Conservation (phyloP, 2,888 invertebrate species). For the Drosophila macrospina region DNA sequence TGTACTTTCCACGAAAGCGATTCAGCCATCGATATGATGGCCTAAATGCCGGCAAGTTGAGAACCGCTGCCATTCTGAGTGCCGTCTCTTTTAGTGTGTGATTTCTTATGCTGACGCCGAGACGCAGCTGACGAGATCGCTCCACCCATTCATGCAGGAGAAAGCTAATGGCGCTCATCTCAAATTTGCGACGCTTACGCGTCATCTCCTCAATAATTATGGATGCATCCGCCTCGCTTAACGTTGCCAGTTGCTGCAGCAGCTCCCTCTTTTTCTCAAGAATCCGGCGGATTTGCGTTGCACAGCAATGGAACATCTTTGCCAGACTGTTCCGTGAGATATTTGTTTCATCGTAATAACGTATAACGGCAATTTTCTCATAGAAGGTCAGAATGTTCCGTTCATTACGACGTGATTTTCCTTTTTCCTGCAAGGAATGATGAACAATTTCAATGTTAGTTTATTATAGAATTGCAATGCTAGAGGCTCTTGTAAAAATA, state of each 20-base stretch:
- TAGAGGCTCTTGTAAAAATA: no score
- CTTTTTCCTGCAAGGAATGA: conserved; percentile 44
- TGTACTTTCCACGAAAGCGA: conserved; percentile 83
- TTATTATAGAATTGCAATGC: no score
- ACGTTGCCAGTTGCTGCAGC: conserved; percentile 78
- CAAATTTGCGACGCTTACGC: conserved; percentile 83
- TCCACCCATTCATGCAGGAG: conserved; percentile 84
- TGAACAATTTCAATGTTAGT: neutral
- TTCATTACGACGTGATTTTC: conserved; percentile 79
- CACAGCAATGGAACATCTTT: conserved; percentile 84
- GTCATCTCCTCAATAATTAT: conserved; percentile 84
- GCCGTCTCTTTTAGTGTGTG: conserved; percentile 82
- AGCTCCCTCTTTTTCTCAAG: conserved; percentile 82
- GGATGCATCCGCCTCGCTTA: conserved; percentile 83
- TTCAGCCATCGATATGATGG: conserved; percentile 83
- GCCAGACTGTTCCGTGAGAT: conserved; percentile 83
- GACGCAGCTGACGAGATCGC: conserved; percentile 77
- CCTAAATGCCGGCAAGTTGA: conserved; percentile 81
- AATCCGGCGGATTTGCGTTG: conserved; percentile 84
- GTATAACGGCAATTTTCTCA: conserved; percentile 84
- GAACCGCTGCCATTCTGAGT: conserved; percentile 81
- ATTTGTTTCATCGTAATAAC: conserved; percentile 83
- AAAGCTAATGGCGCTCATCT: conserved; percentile 84
- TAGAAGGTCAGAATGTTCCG: conserved; percentile 83
- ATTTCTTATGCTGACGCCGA: conserved; percentile 77